These are phyloP conservation scores for Phanerotoma sp. DNA, from an alignment of 2,888 invertebrate genomes.

Conservation along the genomic window DNA sequence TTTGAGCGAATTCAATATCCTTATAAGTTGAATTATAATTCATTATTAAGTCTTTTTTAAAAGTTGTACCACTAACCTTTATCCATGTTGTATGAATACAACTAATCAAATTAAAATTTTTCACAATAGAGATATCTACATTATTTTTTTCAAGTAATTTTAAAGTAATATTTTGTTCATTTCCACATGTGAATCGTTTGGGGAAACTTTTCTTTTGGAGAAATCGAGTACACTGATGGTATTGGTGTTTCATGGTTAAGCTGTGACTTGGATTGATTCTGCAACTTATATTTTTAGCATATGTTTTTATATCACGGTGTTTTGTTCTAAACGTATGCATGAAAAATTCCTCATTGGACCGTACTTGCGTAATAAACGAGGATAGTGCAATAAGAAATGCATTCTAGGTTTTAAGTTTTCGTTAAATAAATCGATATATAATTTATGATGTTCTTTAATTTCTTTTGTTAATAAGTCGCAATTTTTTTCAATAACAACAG, in stretches of 20 bases:
- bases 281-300: slow-evolving; percentile 14
- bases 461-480: background rate
- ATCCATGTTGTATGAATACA: too few species aligned
- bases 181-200: too few species aligned
- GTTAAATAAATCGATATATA: slow-evolving; percentile 18
- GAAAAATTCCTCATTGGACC: slow-evolving; percentile 17
- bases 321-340: slow-evolving; percentile 15
- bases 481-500: slow-evolving; percentile 6
- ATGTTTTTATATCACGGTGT: slow-evolving; percentile 13
- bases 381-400: slow-evolving; percentile 18
- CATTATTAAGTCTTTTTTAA: too few species aligned
- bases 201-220: too few species aligned
- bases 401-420: slow-evolving; percentile 9
- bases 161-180: too few species aligned
- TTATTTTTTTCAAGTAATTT: too few species aligned
- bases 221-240: too few species aligned
- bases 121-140: too few species aligned
- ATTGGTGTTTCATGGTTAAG: slow-evolving; percentile 17
- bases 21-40: too few species aligned
- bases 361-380: slow-evolving; percentile 3
- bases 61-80: too few species aligned
- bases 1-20: too few species aligned
- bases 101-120: too few species aligned
- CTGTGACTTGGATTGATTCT: slow-evolving; percentile 9
- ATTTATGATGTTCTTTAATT: slow-evolving; percentile 14